A percentile compares a stretch with the other conserved stretches of the same genome.
Evolutionary conservation across 53 echinoderm and acorn worm species (phyloP).

Genomic region (Patiria pectinifera): DNA sequence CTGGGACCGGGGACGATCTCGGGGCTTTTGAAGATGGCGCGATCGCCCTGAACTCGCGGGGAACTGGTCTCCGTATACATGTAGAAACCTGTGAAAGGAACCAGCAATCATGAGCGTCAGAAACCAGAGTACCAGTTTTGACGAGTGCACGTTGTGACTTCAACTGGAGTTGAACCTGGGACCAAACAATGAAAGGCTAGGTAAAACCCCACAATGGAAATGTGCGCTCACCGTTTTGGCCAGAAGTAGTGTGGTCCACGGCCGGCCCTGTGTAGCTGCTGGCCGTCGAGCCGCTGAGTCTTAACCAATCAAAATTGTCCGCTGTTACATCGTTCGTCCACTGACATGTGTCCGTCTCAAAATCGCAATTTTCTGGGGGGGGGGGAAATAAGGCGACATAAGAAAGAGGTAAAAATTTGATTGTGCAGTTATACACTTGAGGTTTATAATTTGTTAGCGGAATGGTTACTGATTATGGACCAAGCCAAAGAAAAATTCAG

Average conservation of each 20-base stretch:
- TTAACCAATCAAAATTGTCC: conserved; percentile 80
- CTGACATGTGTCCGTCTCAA: conserved; percentile 68
- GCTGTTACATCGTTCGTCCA: conserved; percentile 43
- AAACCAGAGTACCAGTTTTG: background rate
- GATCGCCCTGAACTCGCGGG: conserved; percentile 48
- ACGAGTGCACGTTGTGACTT: background rate
- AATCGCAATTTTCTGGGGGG: conserved; percentile 82
- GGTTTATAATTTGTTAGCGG: no score
- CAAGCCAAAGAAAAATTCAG: no score
- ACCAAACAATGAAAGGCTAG: no score
- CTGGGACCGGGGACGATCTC: conserved; percentile 37
- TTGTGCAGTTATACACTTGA: no score
- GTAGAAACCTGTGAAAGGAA: conserved; percentile 67
- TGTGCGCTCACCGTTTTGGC: conserved; percentile 39
- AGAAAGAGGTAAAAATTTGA: no score
- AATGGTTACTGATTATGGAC: no score
- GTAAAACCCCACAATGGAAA: no score
- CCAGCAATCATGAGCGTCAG: background rate
- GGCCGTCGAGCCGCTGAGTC: conserved; percentile 66
- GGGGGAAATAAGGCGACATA: background rate
- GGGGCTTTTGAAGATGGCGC: conserved; percentile 58
- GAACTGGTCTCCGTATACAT: conserved; percentile 77
- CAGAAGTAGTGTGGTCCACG: conserved; percentile 59
- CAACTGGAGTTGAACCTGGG: no score
- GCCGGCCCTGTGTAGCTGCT: conserved; percentile 70